Conservation (phyloP, 1,140 invertebrate species). For the Caerostris extrusa region DNA sequence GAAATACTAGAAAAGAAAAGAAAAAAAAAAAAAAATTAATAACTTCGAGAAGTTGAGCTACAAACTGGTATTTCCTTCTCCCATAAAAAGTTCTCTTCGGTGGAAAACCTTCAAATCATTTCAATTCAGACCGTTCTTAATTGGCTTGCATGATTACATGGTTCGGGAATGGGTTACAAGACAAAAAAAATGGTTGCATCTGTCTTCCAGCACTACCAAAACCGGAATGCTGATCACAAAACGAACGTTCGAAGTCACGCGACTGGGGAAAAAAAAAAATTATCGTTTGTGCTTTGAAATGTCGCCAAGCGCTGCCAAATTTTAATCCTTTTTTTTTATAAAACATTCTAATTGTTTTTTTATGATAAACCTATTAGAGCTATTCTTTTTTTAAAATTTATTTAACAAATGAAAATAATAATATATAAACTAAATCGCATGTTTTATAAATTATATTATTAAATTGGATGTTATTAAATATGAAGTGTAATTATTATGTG, state of each 20-base stretch:
- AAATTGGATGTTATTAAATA: too few species aligned
- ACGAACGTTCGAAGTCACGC: background rate
- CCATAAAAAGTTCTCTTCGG: constrained; percentile 1
- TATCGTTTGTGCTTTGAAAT: background rate
- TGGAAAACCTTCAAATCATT: constrained; percentile 3
- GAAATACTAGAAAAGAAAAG: background rate
- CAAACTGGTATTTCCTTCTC: constrained; percentile 8
- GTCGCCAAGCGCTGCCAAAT: background rate
- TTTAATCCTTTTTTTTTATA: background rate
- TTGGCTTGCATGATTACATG: constrained; percentile 22
- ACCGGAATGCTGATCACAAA: background rate
- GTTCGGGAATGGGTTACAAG: constrained; percentile 31
- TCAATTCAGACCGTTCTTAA: constrained; percentile 26
- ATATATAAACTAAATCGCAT: too few species aligned
- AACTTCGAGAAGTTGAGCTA: background rate
- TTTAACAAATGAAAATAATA: too few species aligned
- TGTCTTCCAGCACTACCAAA: background rate
- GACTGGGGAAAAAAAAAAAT: background rate
- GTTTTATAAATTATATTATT: too few species aligned
- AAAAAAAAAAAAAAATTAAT: background rate
- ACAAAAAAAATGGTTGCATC: constrained; percentile 21
- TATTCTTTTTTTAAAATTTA: too few species aligned
- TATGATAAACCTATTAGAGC: too few species aligned
- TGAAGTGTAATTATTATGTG: too few species aligned
- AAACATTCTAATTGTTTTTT: too few species aligned